Base-by-base conservation (phyloP, 2,113 vertebrate genomes). In the Lepisosteus osseus region DNA sequence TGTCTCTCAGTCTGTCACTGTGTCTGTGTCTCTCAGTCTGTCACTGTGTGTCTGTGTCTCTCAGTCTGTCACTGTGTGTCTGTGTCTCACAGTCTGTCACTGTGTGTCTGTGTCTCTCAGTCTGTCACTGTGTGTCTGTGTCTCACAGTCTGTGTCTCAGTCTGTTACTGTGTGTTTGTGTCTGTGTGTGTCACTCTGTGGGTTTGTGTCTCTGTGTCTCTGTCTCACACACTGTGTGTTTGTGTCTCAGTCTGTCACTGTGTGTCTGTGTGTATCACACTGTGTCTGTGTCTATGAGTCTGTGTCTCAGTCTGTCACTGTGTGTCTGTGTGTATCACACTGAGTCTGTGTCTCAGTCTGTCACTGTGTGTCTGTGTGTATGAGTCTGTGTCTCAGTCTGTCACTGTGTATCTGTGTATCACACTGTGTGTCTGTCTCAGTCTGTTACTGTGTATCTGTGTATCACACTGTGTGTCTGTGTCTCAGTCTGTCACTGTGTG, bases 161-260 rank as follows among this genome's bases (percentile, higher is more conserved):
- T 76, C 70, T 74, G 67, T 7, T 51, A 14, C 73, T 56, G 12
- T 75, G 65, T 59, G 82, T 75, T 70, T 78, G 74, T 29, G 29
- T 29, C 29, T 29, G 29, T 29, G 29, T 29, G 29, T 29, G n/a
- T 61, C 65, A 29, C 29, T 1, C 29, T 29, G 29, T 29, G 29
- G 1, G 29, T 29, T 2, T 29, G 29, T 29, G 29, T 61, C 1
- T 29, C 59, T 17, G 15, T 12, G 14, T 61, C 59, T 7, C 14
- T 61, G 59, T 14, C 14, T 15, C 29, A 15, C 29, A 29, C 29
- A 29, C 29, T 29, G 29, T 29, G 29, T 29, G 29, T 29, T 2
- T 29, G 29, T 29, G 29, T 29, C 29, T 29, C 29, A 29, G 29
- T 29, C 29, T 29, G 29, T 29, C 29, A 29, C 29, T 29, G 29